Evolutionary conservation across 2,797 vertebrate genomes (phyloP).

Genomic region (Oryzias sinensis): DNA sequence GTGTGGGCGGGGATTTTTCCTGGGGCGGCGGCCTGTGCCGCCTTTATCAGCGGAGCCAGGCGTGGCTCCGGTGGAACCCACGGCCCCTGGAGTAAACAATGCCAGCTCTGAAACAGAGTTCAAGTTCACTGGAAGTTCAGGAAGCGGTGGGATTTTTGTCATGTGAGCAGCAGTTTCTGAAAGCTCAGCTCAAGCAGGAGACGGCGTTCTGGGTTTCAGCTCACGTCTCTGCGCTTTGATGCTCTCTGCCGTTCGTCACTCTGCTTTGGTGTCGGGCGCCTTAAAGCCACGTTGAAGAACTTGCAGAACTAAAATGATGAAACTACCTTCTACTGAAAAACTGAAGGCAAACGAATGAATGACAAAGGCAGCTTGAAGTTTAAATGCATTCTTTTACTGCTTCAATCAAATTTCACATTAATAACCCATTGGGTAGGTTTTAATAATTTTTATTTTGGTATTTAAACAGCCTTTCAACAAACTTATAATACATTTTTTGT

Average conservation of each 20-base stretch:
- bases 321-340: no score
- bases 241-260: not conserved
- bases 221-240: not conserved
- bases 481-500: no score
- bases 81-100: slow-evolving; percentile 15
- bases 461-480: no score
- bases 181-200: slow-evolving; percentile 23
- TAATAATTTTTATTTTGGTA: no score
- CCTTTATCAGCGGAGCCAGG: slow-evolving; percentile 4
- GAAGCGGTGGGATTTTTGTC: slow-evolving; percentile 34
- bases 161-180: slow-evolving; percentile 42
- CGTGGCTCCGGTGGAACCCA: slow-evolving; percentile 10
- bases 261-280: not conserved
- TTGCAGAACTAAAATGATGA: no score
- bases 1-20: not conserved
- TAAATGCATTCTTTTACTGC: no score
- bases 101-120: slow-evolving; percentile 11
- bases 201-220: not conserved
- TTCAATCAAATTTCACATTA: no score
- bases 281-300: not conserved
- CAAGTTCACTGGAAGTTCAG: slow-evolving; percentile 39
- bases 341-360: no score
- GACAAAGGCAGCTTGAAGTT: no score
- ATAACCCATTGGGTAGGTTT: no score
- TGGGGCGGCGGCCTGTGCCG: slow-evolving; percentile 6